phyloP scores from a whole-genome alignment of 2,888 invertebrate species.

The Parnassius apollo region DNA sequence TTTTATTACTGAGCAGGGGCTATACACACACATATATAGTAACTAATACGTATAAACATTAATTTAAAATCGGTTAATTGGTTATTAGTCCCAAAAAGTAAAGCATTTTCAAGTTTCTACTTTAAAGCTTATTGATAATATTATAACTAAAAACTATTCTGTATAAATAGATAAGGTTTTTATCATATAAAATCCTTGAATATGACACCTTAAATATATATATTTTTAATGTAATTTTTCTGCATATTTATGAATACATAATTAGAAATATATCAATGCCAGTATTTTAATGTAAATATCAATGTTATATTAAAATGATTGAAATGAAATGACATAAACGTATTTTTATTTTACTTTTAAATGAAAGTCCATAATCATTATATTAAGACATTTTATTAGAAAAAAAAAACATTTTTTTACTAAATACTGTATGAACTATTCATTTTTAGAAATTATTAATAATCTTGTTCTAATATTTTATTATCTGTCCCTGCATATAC shows the following conservation, averaged over 20 bases:
- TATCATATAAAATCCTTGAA: constrained; percentile 13
- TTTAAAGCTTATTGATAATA: not conserved
- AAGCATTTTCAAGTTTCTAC: not conserved
- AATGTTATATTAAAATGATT: constrained; percentile 72
- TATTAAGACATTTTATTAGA: constrained; percentile 71
- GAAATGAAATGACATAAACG: constrained; percentile 53
- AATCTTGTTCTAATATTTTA: constrained; percentile 58
- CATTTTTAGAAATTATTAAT: constrained; percentile 58
- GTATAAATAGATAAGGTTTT: constrained; percentile 17
- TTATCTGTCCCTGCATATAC: constrained; percentile 72
- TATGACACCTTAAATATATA: constrained; percentile 23
- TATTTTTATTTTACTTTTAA: constrained; percentile 46
- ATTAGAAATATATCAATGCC: constrained; percentile 69
- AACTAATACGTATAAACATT: too few relatives aligned
- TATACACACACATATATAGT: too few relatives aligned
- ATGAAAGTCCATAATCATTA: constrained; percentile 38
- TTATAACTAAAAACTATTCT: constrained; percentile 11
- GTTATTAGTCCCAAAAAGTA: not conserved
- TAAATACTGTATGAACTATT: constrained; percentile 60
- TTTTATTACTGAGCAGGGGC: not conserved
- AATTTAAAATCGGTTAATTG: too few relatives aligned
- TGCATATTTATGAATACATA: constrained; percentile 40
- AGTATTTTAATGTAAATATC: constrained; percentile 80
- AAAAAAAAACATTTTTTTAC: constrained; percentile 67
- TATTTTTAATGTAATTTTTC: constrained; percentile 27